Evolutionary conservation across 2,797 vertebrate species (phyloP), one percentile per base, ranked within the genome.

Genomic region (Antennarius maculatus): DNA sequence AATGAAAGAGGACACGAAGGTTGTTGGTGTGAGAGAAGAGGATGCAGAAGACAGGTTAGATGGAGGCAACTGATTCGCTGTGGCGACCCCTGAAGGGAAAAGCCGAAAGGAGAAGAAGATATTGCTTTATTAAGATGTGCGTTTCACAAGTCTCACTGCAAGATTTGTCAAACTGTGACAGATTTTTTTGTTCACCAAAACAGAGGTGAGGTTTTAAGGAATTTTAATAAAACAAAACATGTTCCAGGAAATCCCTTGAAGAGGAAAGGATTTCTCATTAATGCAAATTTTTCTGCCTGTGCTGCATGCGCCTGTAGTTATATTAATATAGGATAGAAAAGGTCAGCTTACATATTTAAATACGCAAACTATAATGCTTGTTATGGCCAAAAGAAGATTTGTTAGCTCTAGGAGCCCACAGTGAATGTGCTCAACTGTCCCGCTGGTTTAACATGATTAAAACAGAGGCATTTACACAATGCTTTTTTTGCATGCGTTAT

Each of bases 291-390:
- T 75, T 51, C 78, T 86, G 82, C 83, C 81, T 77, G 70, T 76
- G 68, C 81, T 77, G 64, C 86, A 83, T 89, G 89, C 65, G 87
- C 83, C 87, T 86, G 82, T 83, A 85, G 90, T 90, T 88, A 85
- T 88, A 90, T 92, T 90, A 90, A 85, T 88, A 86, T 82, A 73
- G 83, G 61, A 83, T 13, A 70, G 77, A 78, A 93, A 92, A 93
- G 91, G 91, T 92, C 91, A 90, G 71, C 79, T 77, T 89, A 71
- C 83, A 92, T 91, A 88, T 84, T 87, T 83, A 82, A 82, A 90
- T 82, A 11, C 71, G 87, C 81, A 84, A 84, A 83, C 55, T 64
- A 60, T 15, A 45, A 69, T 68, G 81, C 79, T 87, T 82, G 74
- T 84, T 89, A 75, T 86, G 68, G 73, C 87, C 77, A 71, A 37